Conservation (phyloP, 2,113 vertebrate genomes). For the Hystrix cristata region DNA sequence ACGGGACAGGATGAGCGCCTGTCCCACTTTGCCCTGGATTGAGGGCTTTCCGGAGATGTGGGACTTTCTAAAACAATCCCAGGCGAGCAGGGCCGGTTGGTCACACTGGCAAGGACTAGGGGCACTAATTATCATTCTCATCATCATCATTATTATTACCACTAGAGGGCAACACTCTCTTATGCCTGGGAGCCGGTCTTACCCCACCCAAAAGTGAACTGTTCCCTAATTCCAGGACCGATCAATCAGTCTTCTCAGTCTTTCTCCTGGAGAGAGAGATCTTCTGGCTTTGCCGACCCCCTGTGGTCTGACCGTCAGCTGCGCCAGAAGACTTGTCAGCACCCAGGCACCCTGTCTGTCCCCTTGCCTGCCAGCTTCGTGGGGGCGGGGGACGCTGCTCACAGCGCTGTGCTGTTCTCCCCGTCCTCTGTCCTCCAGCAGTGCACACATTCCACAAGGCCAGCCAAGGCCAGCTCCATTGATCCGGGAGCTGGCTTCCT, state of each 20-base stretch:
- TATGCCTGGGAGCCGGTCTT: conserved; percentile 53
- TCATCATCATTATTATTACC: conserved; percentile 12
- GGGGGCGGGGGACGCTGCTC: background rate
- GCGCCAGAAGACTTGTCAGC: background rate
- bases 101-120: conserved; percentile 19
- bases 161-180: conserved; percentile 79
- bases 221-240: background rate
- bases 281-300: background rate
- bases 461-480: background rate
- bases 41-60: background rate
- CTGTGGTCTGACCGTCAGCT: background rate
- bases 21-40: background rate
- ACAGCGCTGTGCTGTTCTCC: background rate
- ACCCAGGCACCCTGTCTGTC: background rate
- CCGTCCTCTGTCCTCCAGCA: background rate
- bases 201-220: conserved; percentile 19
- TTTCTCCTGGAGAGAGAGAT: background rate
- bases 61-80: conserved; percentile 25
- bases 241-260: background rate
- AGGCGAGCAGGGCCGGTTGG: background rate
- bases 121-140: background rate
- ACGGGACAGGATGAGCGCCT: background rate
- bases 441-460: background rate
- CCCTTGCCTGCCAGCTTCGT: conserved; percentile 9
- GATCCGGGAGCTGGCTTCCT: conserved; percentile 7